Base-by-base conservation (phyloP, 2,113 vertebrate species). In the Myrmophylax atrothorax region DNA sequence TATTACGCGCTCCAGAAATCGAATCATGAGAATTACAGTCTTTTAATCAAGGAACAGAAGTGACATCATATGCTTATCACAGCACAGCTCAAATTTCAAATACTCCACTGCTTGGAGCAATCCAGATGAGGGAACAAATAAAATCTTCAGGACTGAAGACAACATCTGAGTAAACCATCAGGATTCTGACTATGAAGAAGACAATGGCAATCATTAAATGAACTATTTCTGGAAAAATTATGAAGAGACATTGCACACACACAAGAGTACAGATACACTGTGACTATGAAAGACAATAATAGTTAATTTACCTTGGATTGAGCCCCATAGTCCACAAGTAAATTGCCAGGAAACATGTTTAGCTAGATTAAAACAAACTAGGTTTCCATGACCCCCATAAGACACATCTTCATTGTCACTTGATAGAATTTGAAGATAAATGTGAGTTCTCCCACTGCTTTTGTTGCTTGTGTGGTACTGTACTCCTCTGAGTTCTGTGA, bases 1-100 rank as follows among this genome's bases (percentile, higher is more conserved):
- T 55, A 53, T 68, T 64, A 68, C 49, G 44, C 42, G 47, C 35
- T 78, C 56, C 56, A 95, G 85, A 89, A 94, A 94, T 49, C 70
- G 74, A 55, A 81, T 50, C 16, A 80, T 78, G 68, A 87, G 68
- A 92, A 90, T 78, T 82, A 67, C 14, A 64, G 28, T 68, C 53
- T 76, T 96, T 95, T 94, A 95, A 95, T 95, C 82, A 93, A 22
- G 16, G 79, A 74, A 75, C 33, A 93, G 47, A 87, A 90, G 38
- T 90, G 80, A 96, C 60, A 78, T 95, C 85, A 86, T 68, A 31
- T 2, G 37, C 76, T 96, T 94, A 95, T 60, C 80, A 70, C n/a
- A 88, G 59, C 79, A 84, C 37, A 64, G 60, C 35, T 97, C 85
- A 37, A 7, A 86, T 91, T 91, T 95, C 82, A 67, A 80, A 37